Evolutionary conservation across 2,888 invertebrate genomes (phyloP).

Genomic region (Pecten maximus): DNA sequence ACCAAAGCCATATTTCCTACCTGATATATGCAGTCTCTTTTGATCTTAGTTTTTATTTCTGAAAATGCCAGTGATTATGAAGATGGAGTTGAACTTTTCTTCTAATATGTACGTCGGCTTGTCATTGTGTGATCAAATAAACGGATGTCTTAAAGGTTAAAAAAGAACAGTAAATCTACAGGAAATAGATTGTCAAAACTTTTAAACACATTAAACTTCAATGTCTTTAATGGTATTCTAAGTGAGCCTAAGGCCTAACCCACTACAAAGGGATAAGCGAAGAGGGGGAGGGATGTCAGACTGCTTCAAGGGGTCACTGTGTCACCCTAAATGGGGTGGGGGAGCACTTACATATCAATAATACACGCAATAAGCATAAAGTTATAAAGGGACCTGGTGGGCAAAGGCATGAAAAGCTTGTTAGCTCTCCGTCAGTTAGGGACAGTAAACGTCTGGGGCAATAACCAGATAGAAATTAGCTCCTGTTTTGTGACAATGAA

Average conservation of each 20-base stretch:
- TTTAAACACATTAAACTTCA: conserved; percentile 16
- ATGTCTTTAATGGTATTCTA: neutral
- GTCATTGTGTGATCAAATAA: neutral
- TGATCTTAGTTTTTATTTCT: neutral
- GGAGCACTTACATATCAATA: neutral
- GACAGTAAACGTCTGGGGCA: neutral
- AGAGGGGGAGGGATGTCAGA: neutral
- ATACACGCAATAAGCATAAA: neutral
- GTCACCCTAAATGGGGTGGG: neutral
- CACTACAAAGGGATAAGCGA: neutral
- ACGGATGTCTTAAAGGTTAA: conserved; percentile 16
- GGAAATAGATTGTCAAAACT: neutral
- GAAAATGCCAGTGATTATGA: neutral
- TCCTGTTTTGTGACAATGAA: neutral
- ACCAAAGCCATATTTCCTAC: neutral
- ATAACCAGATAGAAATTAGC: neutral
- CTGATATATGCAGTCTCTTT: neutral
- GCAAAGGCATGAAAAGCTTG: neutral
- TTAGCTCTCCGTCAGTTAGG: neutral
- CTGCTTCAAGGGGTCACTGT: neutral
- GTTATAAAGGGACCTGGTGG: neutral
- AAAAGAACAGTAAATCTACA: neutral
- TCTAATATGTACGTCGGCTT: neutral
- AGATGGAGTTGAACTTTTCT: neutral
- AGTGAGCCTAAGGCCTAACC: neutral